Conservation (phyloP, 2,888 invertebrate species). For the Leucophora obtusa region DNA sequence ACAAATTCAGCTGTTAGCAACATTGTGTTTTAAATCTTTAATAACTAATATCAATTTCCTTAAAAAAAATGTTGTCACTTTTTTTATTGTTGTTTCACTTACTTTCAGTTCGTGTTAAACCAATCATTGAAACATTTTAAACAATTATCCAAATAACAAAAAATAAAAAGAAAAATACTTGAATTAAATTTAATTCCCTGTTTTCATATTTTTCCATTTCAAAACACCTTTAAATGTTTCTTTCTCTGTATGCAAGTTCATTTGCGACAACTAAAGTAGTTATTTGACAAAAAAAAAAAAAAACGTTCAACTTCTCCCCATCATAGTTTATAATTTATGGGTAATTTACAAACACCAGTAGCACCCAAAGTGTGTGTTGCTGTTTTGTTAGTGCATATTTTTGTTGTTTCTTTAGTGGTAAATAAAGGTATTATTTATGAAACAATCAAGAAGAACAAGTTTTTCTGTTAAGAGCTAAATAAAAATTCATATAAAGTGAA, state of each 20-base stretch:
- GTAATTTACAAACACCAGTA: constrained; percentile 63
- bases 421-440: constrained; percentile 65
- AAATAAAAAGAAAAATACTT: not conserved
- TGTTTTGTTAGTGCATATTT: constrained; percentile 15
- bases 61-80: too few relatives aligned
- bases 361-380: constrained; percentile 42
- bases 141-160: not conserved
- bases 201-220: not conserved
- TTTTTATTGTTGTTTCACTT: too few relatives aligned
- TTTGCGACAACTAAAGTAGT: constrained; percentile 30
- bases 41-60: too few relatives aligned
- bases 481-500: constrained; percentile 3
- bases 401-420: constrained; percentile 48
- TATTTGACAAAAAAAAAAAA: constrained; percentile 39
- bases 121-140: not conserved
- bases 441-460: constrained; percentile 64
- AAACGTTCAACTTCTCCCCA: constrained; percentile 46
- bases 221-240: not conserved
- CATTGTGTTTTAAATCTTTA: too few relatives aligned
- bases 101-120: not conserved
- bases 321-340: constrained; percentile 64
- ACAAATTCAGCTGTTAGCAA: too few relatives aligned
- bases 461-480: constrained; percentile 14
- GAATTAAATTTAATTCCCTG: not conserved
- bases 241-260: not conserved